These are phyloP conservation scores for Circaetus cinerascens DNA, from an alignment of 2,113 vertebrate species.

Conservation along the genomic window DNA sequence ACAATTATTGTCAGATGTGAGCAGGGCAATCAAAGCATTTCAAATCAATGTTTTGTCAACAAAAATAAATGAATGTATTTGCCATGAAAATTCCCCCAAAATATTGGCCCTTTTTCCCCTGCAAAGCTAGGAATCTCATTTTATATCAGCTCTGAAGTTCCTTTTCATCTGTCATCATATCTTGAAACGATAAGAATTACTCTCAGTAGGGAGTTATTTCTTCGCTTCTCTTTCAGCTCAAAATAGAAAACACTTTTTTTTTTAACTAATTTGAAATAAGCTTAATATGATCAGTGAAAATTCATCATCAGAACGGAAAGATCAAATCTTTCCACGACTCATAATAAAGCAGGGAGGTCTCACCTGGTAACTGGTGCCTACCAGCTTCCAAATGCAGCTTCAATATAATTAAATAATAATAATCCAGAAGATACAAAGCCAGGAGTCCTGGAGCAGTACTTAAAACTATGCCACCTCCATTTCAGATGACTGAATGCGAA, in stretches of 20 bases:
- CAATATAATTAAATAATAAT: constrained; percentile 32
- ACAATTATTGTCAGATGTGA: constrained; percentile 17
- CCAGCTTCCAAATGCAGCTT: not conserved
- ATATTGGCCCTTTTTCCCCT: constrained; percentile 1
- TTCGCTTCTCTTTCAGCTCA: not conserved
- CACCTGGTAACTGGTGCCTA: constrained; percentile 7
- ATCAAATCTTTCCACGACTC: not conserved
- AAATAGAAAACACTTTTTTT: constrained; percentile 15
- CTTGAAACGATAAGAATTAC: constrained; percentile 54
- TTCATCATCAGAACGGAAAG: not conserved
- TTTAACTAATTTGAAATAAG: constrained; percentile 24
- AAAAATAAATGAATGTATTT: constrained; percentile 21
- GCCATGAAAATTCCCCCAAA: constrained; percentile 17
- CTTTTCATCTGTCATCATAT: constrained; percentile 58
- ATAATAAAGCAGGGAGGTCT: not conserved
- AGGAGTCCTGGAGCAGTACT: not conserved
- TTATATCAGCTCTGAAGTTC: constrained; percentile 50
- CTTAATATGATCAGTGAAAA: constrained; percentile 35
- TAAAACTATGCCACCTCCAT: not conserved
- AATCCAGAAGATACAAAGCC: not conserved
- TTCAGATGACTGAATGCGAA: not conserved
- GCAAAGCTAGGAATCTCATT: constrained; percentile 43
- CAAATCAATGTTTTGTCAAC: constrained; percentile 46
- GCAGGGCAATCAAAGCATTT: constrained; percentile 41
- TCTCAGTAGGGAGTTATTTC: constrained; percentile 57